Evolutionary conservation across 2,113 vertebrate genomes (phyloP).

Genomic region (Caretta caretta): DNA sequence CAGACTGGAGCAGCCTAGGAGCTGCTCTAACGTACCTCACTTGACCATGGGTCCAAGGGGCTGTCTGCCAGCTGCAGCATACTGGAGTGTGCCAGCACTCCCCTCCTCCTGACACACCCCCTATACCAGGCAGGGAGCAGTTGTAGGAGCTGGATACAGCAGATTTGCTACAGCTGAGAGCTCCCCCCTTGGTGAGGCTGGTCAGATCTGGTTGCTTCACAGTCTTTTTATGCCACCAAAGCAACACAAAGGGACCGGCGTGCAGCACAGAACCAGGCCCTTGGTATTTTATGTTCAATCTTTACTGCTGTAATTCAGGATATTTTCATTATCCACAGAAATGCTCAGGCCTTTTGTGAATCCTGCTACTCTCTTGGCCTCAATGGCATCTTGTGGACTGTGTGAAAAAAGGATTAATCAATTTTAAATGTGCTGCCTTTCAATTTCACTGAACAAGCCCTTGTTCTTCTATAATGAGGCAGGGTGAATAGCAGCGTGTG

Average conservation of each 20-base stretch:
- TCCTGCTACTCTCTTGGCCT: background rate
- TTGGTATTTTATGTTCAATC: too few species aligned
- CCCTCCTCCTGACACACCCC: background rate
- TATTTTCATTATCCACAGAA: background rate
- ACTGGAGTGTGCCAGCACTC: background rate
- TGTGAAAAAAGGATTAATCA: too few species aligned
- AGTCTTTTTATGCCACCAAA: too few species aligned
- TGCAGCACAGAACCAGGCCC: background rate
- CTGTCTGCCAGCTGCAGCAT: background rate
- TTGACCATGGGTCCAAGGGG: background rate
- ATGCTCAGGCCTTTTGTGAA: background rate
- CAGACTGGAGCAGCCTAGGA: background rate
- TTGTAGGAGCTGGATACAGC: background rate
- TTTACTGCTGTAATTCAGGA: background rate
- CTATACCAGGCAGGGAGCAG: background rate
- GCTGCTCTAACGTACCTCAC: background rate
- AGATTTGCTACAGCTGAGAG: background rate
- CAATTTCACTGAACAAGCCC: background rate
- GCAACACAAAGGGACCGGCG: too few species aligned
- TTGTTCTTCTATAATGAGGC: background rate
- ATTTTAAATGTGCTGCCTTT: background rate
- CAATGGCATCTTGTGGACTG: background rate
- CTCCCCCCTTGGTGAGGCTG: background rate
- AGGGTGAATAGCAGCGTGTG: too few species aligned
- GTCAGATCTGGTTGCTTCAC: background rate